These are phyloP conservation scores for Drosophila sturtevanti DNA, from an alignment of 1,140 invertebrate species.

Conservation along the genomic window DNA sequence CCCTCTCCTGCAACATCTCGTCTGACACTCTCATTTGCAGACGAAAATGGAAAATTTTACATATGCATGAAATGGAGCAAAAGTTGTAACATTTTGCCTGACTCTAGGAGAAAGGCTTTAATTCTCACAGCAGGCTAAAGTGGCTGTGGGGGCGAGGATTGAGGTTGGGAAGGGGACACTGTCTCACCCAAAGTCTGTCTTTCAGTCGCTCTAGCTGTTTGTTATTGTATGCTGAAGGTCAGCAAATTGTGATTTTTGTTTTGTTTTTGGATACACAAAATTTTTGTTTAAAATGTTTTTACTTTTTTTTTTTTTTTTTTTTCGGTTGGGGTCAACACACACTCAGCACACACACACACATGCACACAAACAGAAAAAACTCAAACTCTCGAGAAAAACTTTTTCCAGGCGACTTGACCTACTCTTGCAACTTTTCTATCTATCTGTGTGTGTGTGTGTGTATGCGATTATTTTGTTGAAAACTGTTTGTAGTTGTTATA, in stretches of 20 bases:
- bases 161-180: neutral
- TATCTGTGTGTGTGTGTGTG: neutral
- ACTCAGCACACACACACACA: neutral
- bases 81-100: constrained; percentile 65
- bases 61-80: constrained; percentile 66
- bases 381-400: constrained; percentile 48
- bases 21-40: neutral
- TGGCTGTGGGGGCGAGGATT: neutral
- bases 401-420: constrained; percentile 65
- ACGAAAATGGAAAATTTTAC: constrained; percentile 42
- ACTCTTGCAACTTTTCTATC: constrained; percentile 27
- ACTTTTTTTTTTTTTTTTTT: neutral
- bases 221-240: constrained; percentile 39
- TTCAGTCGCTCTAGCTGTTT: constrained; percentile 12
- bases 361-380: constrained; percentile 8
- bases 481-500: constrained; percentile 11
- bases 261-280: neutral
- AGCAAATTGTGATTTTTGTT: constrained; percentile 30
- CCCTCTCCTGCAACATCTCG: neutral
- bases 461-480: constrained; percentile 37
- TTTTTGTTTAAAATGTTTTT: constrained; percentile 42
- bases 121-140: constrained; percentile 11
- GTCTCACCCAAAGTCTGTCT: constrained; percentile 17
- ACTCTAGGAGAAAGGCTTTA: constrained; percentile 22
- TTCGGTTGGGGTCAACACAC: neutral